These are phyloP conservation scores for Dendrocopos noguchii DNA, from an alignment of 2,113 vertebrate species.

Conservation along the genomic window DNA sequence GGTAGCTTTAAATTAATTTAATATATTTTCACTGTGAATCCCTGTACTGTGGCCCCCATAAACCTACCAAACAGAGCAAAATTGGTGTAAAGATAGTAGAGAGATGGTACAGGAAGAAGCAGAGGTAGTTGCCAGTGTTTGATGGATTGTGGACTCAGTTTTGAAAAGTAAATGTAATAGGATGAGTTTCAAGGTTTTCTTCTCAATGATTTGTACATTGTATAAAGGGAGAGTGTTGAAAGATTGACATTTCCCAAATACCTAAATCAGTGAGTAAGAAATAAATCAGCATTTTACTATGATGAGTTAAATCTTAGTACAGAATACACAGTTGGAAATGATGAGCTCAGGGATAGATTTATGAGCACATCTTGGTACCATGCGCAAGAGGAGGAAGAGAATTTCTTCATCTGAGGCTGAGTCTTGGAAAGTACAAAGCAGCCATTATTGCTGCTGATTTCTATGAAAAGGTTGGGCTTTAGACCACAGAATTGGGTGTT, in stretches of 20 bases:
- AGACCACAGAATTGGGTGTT: not conserved
- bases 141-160: not conserved
- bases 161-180: not conserved
- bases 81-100: not conserved
- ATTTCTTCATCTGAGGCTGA: not conserved
- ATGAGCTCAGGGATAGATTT: not conserved
- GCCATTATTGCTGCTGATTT: not conserved
- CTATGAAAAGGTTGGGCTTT: not conserved
- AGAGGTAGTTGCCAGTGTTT: not conserved
- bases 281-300: conserved; percentile 16
- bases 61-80: not conserved
- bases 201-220: not conserved
- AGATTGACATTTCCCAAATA: not conserved
- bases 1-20: conserved; percentile 68
- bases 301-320: not conserved
- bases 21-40: not conserved
- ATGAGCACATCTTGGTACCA: not conserved
- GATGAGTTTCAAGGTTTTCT: conserved; percentile 19
- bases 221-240: not conserved
- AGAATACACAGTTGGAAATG: not conserved
- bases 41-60: not conserved
- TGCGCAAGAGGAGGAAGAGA: not conserved
- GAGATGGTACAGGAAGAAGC: not conserved
- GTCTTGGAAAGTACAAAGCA: not conserved
- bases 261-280: not conserved